Evolutionary conservation across 1,140 invertebrate genomes (phyloP), one percentile per base, ranked within the genome.

Genomic region (Zaprionus ghesquierei): DNA sequence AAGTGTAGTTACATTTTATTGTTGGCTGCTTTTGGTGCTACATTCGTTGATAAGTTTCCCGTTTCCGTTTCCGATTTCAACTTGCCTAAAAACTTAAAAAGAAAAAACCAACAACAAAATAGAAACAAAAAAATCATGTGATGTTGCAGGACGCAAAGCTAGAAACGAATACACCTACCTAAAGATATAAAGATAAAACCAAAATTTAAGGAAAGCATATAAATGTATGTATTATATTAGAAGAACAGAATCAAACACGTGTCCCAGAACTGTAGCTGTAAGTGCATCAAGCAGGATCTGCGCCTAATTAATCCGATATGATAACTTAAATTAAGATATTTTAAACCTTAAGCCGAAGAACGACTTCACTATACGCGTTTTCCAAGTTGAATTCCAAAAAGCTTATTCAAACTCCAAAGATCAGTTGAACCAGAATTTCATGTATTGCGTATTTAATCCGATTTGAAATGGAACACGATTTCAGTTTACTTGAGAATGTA

Each of bases 151-250:
- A 86, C 76, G 84, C 82, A 87, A 87, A 87, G 76, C 84, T 89
- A 89, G 82, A 89, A 87, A 87, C 82, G 82, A 89, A 82, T 87
- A 87, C 82, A 87, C 82, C 82, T 87, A 87, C 75, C 84, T 79
- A 82, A 73, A 87, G 38, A 70, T 66, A 70, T 66, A 74, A 72
- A 68, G 31, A 59, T 22, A 62, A 38, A 62, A 23, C 64, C 74
- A 64, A 49, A 70, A 63, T 51, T 54, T 61, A 54, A 74, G 55
- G 35, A 77, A 63, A 69, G 60, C 15, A 63, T 41, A 64, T 38
- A 20, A 59, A 56, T 61, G 20, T 25, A 69, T 66, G 6, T 72
- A 64, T n/a, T 46, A 65, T 56, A 71, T 71, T 44, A n/a, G n/a
- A 35, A 33, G 56, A 53, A 31, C 31, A 49, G 44, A 64, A 44